Evolutionary conservation across 2,888 invertebrate genomes (phyloP), one percentile per base, ranked within the genome.

Genomic region (Ashinkailepas kermadecensis): DNA sequence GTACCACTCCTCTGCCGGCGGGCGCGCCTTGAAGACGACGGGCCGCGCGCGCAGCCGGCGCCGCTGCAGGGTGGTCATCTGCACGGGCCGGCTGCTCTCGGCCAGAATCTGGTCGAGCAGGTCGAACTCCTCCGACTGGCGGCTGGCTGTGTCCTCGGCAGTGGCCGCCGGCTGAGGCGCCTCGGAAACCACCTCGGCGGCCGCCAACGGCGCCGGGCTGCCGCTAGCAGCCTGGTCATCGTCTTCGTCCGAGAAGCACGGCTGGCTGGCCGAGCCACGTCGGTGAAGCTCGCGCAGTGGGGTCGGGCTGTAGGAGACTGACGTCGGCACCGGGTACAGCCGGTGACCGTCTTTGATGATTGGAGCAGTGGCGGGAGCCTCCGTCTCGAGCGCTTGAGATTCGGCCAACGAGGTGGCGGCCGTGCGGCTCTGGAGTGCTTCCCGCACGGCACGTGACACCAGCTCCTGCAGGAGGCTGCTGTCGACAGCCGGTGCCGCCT

Each of bases 1-100:
- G 10, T 86, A 85, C 58, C 86, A 86, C 80, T 86, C 85, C 83
- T 86, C 86, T 85, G 85, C 84, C 6, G 85, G 85, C 57, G 83
- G 78, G 23, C 82, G 62, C 80, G 82, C 82, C 81, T 80, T 81
- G 78, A 82, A 74, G 54, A 74, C 54, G 18, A 74, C 74, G 15
- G 74, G 74, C 15, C 74, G 74, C 13, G 18, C 15, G 54, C 74
- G 74, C 39, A 74, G 74, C 54, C 13, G n/a, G 8, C 54, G 39
- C 74, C 15, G 12, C 74, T 23, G 54, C 54, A 23, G 54, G 18
- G 13, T 74, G 23, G 54, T 74, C 74, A 74, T 74, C 74, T 74
- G 74, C 18, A 74, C 23, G 1, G 74, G 54, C 15, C 54, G 54
- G 74, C 74, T 74, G 74, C 74, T 54, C 74, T 74, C 74, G 18